Percentiles rank a stretch among this genome's conserved stretches.
Conservation (phyloP, 2,113 vertebrate genomes). For the Hemiprocne comata region DNA sequence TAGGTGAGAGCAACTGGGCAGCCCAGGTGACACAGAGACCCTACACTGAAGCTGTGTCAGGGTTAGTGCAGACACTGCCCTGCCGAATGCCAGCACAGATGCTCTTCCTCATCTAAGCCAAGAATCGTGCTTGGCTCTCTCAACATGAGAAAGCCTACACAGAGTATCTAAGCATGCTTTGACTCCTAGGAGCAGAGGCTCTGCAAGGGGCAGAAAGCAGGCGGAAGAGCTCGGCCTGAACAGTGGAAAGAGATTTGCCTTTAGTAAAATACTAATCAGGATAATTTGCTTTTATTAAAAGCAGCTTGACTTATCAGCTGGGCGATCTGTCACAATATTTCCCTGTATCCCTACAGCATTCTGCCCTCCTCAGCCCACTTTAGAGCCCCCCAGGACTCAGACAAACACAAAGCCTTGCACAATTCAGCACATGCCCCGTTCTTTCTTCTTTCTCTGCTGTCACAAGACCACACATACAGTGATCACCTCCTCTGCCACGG, state of each 20-base stretch:
- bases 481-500: slow-evolving; percentile 86
- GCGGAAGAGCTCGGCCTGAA: not conserved
- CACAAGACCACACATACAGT: slow-evolving; percentile 65
- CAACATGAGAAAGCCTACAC: not conserved
- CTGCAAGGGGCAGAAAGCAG: not conserved
- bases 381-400: not conserved
- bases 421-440: not conserved
- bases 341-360: not conserved
- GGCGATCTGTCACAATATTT: not conserved
- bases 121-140: not conserved
- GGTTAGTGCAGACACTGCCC: not conserved
- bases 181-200: not conserved
- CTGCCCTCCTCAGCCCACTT: not conserved
- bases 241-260: not conserved
- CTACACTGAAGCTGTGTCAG: not conserved
- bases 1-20: not conserved
- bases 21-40: not conserved
- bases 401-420: not conserved
- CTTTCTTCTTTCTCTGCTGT: not conserved
- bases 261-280: not conserved
- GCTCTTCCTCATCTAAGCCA: not conserved
- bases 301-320: not conserved
- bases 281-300: not conserved
- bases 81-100: not conserved
- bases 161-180: not conserved